Conservation (phyloP, 2,888 invertebrate species). For the Clitarchus hookeri region DNA sequence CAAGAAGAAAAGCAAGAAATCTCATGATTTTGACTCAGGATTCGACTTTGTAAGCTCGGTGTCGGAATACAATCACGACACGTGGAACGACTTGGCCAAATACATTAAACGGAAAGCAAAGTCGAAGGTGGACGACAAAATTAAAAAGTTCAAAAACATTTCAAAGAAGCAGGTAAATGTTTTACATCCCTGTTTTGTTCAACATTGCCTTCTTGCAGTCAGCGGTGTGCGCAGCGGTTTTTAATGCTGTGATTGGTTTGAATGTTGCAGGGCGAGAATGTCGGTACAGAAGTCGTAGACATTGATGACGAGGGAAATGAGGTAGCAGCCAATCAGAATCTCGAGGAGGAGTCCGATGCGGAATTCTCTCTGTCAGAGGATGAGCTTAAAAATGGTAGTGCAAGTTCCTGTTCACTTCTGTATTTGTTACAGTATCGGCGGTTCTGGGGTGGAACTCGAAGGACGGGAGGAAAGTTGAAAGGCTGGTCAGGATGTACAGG, state of each 20-base stretch:
- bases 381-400: slow-evolving; percentile 65
- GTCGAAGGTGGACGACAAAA: slow-evolving; percentile 83
- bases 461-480: too few relatives aligned
- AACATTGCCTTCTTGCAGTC: too few relatives aligned
- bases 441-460: too few relatives aligned
- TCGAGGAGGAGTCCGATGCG: slow-evolving; percentile 57
- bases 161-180: background rate
- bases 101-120: slow-evolving; percentile 80
- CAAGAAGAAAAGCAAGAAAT: slow-evolving; percentile 71
- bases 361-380: slow-evolving; percentile 75
- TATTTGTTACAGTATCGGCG: too few relatives aligned
- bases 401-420: background rate
- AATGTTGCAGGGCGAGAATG: background rate
- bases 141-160: slow-evolving; percentile 58
- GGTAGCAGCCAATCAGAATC: background rate
- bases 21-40: slow-evolving; percentile 76
- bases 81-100: slow-evolving; percentile 79
- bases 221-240: too few relatives aligned
- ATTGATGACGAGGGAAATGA: background rate
- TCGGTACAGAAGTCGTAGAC: background rate
- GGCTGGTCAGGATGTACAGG: too few relatives aligned
- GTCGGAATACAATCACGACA: slow-evolving; percentile 79
- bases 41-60: slow-evolving; percentile 80
- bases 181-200: too few relatives aligned
- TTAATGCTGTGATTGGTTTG: too few relatives aligned